Evolutionary conservation across 2,888 invertebrate genomes (phyloP).

Genomic region (Agrochola litura): DNA sequence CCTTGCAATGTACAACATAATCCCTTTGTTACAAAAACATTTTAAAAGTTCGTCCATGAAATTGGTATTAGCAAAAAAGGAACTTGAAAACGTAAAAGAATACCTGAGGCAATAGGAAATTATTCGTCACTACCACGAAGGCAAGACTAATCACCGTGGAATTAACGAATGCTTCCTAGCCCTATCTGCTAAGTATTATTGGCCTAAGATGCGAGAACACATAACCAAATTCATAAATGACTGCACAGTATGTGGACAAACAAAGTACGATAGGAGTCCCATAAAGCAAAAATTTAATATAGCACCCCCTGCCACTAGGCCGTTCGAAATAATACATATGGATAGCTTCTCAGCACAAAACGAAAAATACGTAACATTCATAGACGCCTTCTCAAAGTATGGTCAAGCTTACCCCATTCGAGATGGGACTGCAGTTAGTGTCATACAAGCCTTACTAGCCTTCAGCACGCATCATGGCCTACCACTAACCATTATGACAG

Average conservation of each 20-base stretch:
- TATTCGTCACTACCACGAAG: constrained; percentile 6
- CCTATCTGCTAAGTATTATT: neutral
- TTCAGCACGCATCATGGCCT: constrained; percentile 12
- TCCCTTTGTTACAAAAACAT: too few relatives aligned
- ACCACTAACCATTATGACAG: constrained; percentile 10
- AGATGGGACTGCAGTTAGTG: constrained; percentile 10
- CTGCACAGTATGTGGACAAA: neutral
- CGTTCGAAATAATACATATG: neutral
- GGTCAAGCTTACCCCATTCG: constrained; percentile 6
- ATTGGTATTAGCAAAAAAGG: too few relatives aligned
- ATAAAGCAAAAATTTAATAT: neutral
- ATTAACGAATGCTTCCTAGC: neutral
- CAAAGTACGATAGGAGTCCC: neutral
- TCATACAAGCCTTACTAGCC: neutral
- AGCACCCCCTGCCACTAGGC: neutral
- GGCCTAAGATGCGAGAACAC: constrained; percentile 2
- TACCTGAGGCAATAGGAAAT: constrained; percentile 8
- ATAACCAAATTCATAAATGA: neutral
- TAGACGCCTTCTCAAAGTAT: constrained; percentile 12
- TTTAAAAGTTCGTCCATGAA: too few relatives aligned
- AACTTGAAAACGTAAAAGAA: constrained; percentile 1
- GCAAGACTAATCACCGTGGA: neutral
- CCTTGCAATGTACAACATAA: too few relatives aligned
- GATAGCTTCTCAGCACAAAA: neutral
- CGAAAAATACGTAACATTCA: constrained; percentile 1